phyloP scores from a whole-genome alignment of 2,888 invertebrate species.

The Amblyjoppa proteus region DNA sequence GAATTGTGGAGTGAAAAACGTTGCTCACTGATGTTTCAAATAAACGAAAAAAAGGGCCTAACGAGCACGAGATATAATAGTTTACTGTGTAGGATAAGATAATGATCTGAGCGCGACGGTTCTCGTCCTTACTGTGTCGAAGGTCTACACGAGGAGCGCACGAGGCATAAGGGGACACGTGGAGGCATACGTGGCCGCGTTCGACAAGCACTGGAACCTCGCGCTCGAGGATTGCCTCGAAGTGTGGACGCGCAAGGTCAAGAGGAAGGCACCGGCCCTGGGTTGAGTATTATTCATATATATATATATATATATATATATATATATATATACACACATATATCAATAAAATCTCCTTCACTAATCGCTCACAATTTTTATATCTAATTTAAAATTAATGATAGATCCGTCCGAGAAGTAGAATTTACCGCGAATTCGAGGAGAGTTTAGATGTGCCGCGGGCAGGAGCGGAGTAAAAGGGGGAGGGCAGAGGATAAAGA shows the following conservation, averaged over 20 bases:
- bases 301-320: constrained; percentile 2
- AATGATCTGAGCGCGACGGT: constrained; percentile 17
- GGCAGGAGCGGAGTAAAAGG: background rate
- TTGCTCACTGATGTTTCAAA: background rate
- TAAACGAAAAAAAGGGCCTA: background rate
- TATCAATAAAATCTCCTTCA: constrained; percentile 12
- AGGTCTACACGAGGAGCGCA: constrained; percentile 92
- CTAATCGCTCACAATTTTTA: constrained; percentile 21
- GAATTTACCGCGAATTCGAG: background rate
- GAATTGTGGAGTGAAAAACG: background rate
- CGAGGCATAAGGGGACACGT: constrained; percentile 91
- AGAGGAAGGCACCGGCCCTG: constrained; percentile 88
- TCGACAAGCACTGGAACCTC: constrained; percentile 98
- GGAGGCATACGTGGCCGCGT: constrained; percentile 92
- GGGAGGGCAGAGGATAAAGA: background rate
- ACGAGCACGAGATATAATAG: background rate
- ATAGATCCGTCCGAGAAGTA: constrained; percentile 2
- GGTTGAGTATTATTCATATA: constrained; percentile 85
- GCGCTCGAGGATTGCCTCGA: constrained; percentile 94
- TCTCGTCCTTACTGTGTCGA: constrained; percentile 73
- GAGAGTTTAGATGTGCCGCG: background rate
- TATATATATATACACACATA: background rate
- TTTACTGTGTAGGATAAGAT: constrained; percentile 16
- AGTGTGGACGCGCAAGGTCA: constrained; percentile 89
- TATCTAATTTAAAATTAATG: constrained; percentile 11